Percentiles rank a stretch among this genome's conserved stretches.
Conservation (phyloP, 1,140 invertebrate species). For the Zaprionus davidi region DNA sequence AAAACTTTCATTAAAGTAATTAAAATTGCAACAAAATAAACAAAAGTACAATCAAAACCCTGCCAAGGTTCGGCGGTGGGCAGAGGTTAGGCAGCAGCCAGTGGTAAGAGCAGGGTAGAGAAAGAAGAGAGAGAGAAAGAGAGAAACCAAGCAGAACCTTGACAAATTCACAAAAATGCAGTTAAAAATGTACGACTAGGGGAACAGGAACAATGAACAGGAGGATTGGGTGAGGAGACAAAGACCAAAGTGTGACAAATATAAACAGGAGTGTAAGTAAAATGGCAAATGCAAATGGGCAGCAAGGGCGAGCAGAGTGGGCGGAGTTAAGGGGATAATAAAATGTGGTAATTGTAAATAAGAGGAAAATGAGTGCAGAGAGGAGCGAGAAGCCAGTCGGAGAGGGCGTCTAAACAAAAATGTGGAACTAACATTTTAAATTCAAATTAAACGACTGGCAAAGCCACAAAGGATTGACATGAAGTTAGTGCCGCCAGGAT, state of each 20-base stretch:
- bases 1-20: slow-evolving; percentile 83
- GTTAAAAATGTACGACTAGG: slow-evolving; percentile 61
- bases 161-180: slow-evolving; percentile 79
- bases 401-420: slow-evolving; percentile 57
- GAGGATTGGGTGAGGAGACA: slow-evolving; percentile 31
- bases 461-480: slow-evolving; percentile 82
- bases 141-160: slow-evolving; percentile 49
- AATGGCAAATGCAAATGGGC: slow-evolving; percentile 65
- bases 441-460: slow-evolving; percentile 81
- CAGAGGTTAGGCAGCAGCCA: background rate
- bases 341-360: slow-evolving; percentile 83
- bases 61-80: slow-evolving; percentile 13
- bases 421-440: slow-evolving; percentile 79
- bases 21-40: slow-evolving; percentile 83
- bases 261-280: slow-evolving; percentile 81
- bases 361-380: slow-evolving; percentile 74
- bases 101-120: slow-evolving; percentile 28
- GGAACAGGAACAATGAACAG: background rate
- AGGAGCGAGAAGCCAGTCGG: background rate
- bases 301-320: background rate
- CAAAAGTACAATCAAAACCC: slow-evolving; percentile 82
- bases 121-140: background rate
- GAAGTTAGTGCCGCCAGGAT: slow-evolving; percentile 68
- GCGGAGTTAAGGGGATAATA: slow-evolving; percentile 55
- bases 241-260: slow-evolving; percentile 81